phyloP scores from a whole-genome alignment of 2,888 invertebrate genomes.

The Gastrophysa polygoni region DNA sequence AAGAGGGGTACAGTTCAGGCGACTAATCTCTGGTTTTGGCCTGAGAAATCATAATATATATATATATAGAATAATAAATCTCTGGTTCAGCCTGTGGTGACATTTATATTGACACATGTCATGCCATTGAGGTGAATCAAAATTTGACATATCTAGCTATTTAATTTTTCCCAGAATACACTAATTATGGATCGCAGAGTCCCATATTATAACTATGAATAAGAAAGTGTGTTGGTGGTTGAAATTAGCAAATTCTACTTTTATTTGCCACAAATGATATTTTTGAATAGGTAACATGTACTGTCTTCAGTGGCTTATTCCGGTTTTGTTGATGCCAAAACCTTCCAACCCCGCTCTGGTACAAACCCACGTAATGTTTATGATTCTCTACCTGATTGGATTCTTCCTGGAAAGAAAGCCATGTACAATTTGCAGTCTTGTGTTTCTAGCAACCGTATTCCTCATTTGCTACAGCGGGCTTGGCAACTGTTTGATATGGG shows the following conservation, averaged over 20 bases:
- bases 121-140: too few species aligned
- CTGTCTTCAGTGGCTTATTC: conserved; percentile 97
- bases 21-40: too few species aligned
- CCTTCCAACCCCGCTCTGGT: conserved; percentile 95
- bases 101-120: too few species aligned
- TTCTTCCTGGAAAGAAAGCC: conserved; percentile 97
- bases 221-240: neutral
- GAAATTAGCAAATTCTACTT: neutral
- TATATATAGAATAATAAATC: too few species aligned
- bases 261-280: neutral
- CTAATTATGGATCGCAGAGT: too few species aligned
- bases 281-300: conserved; percentile 70
- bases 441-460: conserved; percentile 91
- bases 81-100: too few species aligned
- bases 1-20: too few species aligned
- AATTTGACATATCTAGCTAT: too few species aligned
- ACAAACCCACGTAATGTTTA: conserved; percentile 97
- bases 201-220: neutral
- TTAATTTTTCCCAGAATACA: too few species aligned
- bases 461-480: conserved; percentile 96
- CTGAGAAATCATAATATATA: too few species aligned
- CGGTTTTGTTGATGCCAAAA: conserved; percentile 95
- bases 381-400: conserved; percentile 93
- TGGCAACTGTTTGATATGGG: conserved; percentile 94
- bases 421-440: conserved; percentile 95